These are phyloP conservation scores for Erpornis zantholeuca DNA, from an alignment of 2,113 vertebrate genomes.

Conservation along the genomic window DNA sequence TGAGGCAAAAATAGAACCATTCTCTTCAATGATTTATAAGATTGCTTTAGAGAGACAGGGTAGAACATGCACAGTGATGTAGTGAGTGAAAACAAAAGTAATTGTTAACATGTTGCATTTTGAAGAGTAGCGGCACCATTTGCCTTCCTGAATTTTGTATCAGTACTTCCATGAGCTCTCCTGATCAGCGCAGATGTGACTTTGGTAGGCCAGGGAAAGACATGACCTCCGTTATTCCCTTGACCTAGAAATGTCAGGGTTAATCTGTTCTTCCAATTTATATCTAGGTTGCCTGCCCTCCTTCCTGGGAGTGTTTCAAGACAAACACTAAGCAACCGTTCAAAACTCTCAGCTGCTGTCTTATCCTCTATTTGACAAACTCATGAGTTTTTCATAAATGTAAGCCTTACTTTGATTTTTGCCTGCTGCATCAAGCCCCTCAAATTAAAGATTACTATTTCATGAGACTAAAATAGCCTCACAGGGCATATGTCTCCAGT, in stretches of 20 bases:
- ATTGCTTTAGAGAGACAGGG: conserved; percentile 72
- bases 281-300: conserved; percentile 39
- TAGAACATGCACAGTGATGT: conserved; percentile 68
- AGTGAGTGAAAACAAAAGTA: conserved; percentile 64
- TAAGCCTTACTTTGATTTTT: conserved; percentile 26
- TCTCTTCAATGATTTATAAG: conserved; percentile 79
- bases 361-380: conserved; percentile 2
- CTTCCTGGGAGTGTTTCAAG: conserved; percentile 30
- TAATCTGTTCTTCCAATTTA: conserved; percentile 50
- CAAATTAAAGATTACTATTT: background rate
- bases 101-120: conserved; percentile 53
- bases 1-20: conserved; percentile 74
- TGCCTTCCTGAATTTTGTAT: conserved; percentile 59
- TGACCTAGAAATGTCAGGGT: conserved; percentile 63
- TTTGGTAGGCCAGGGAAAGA: conserved; percentile 39
- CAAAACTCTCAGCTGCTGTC: background rate
- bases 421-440: background rate
- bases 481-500: background rate
- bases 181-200: conserved; percentile 35
- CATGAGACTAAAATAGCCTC: background rate
- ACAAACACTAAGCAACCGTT: background rate
- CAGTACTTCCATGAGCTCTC: conserved; percentile 14
- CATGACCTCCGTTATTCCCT: conserved; percentile 36
- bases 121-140: background rate
- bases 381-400: background rate